Evolutionary conservation across 2,797 vertebrate genomes (phyloP).

Genomic region (Kryptolebias ocellatus): DNA sequence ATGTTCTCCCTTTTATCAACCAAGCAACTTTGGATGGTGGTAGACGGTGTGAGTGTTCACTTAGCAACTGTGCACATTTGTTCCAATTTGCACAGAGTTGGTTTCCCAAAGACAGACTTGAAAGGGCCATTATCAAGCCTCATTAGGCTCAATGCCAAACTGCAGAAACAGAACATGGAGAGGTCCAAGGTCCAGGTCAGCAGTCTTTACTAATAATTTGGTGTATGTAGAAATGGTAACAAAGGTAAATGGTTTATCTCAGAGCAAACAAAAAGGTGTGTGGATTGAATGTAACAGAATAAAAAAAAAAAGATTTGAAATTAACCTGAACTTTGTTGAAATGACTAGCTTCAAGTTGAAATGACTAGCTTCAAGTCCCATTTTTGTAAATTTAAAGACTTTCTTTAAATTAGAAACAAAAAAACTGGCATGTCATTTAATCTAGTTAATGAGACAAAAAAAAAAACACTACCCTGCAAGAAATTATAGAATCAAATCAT

Average conservation of each 20-base stretch:
- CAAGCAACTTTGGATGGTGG: constrained; percentile 16
- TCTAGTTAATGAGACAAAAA: too few relatives aligned
- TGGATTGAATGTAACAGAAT: constrained; percentile 7
- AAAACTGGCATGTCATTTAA: too few relatives aligned
- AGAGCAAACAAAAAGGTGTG: constrained; percentile 9
- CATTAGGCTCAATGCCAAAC: constrained; percentile 61
- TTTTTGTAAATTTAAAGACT: not conserved
- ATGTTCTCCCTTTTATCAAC: constrained; percentile 29
- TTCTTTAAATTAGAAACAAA: not conserved
- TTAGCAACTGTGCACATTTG: constrained; percentile 28
- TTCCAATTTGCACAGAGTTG: constrained; percentile 41
- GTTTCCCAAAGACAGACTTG: constrained; percentile 43
- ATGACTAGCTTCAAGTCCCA: too few relatives aligned
- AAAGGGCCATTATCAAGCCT: constrained; percentile 65
- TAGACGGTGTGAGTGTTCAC: constrained; percentile 12
- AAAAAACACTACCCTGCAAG: too few relatives aligned
- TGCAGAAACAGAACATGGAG: constrained; percentile 26
- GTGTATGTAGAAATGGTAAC: constrained; percentile 18
- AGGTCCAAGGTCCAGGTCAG: constrained; percentile 58
- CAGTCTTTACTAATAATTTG: constrained; percentile 43
- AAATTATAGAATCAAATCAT: too few relatives aligned
- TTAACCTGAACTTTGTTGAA: too few relatives aligned
- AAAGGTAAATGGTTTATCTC: constrained; percentile 23
- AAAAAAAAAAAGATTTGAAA: not conserved
- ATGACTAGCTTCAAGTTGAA: too few relatives aligned